Evolutionary conservation across 2,113 vertebrate species (phyloP).

Genomic region (rat (Rattus norvegicus)): GRCr8 NC_086020.1:196272501-196273000

Average conservation of each 20-base stretch:
- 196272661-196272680: not conserved
- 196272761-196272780: not conserved
- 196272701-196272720: not conserved
- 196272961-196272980: not conserved
- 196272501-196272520: not conserved
- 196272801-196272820: not conserved
- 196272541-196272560: not conserved
- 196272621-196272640: not conserved
- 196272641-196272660: not conserved
- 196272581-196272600: not conserved
- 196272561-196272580: not conserved
- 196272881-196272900: not conserved
- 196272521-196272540: not conserved
- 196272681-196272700: not conserved
- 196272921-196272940: conserved; percentile 1
- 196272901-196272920: not conserved
- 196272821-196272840: not conserved
- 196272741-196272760: not conserved
- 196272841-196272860: not conserved
- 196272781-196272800: not conserved
- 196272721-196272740: not conserved
- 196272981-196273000: not conserved
- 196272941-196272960: not conserved
- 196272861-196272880: not conserved
- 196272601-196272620: not conserved